A percentile compares a stretch with the other conserved stretches of the same genome.
These are phyloP conservation scores for Brachymystax lenok DNA, from an alignment of 2,797 vertebrate genomes.

Conservation along the genomic window DNA sequence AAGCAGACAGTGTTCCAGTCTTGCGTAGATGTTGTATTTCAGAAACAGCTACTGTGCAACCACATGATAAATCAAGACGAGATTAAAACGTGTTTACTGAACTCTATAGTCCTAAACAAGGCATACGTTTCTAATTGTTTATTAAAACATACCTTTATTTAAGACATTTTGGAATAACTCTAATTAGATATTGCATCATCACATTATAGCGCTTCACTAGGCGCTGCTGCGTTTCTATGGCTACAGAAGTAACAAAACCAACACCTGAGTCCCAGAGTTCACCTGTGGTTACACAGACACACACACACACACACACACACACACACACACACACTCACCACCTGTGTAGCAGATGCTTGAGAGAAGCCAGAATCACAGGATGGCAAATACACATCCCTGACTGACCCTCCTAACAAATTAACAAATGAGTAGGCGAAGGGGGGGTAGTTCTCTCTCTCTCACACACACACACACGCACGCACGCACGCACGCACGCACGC, in stretches of 20 bases:
- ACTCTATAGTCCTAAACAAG: not conserved
- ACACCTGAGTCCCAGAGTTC: no score
- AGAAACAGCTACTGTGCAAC: not conserved
- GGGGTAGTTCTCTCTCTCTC: no score
- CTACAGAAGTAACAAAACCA: no score
- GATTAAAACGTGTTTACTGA: not conserved
- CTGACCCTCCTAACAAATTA: not conserved
- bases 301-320: no score
- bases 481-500: constrained; percentile 6
- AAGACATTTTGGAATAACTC: not conserved
- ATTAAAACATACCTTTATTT: not conserved
- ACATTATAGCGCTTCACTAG: no score
- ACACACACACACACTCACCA: no score
- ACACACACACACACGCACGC: no score
- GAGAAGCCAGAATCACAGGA: not conserved
- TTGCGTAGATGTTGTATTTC: not conserved
- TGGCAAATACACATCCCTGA: not conserved
- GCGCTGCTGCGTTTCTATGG: no score
- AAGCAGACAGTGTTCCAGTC: not conserved
- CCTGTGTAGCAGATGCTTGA: no score
- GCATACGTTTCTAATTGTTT: not conserved
- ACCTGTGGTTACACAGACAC: no score
- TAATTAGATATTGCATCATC: not conserved
- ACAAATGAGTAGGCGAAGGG: not conserved
- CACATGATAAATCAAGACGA: not conserved